These are phyloP conservation scores for Drosophila mojavensis DNA, from an alignment of 1,140 invertebrate species.

Conservation along the genomic window DNA sequence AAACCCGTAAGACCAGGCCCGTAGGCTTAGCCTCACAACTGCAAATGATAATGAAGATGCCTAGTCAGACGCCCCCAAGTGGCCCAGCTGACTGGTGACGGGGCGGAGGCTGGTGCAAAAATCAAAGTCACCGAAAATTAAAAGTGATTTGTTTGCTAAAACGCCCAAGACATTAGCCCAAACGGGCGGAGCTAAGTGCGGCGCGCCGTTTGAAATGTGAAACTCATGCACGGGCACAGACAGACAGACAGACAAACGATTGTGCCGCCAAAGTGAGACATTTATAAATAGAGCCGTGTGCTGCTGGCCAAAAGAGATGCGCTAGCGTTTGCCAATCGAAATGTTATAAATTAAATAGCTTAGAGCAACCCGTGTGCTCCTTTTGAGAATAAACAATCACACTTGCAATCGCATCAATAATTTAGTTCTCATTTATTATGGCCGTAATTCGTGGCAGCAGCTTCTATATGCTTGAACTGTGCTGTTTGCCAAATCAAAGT, in stretches of 20 bases:
- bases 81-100: neutral
- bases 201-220: conserved; percentile 70
- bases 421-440: conserved; percentile 26
- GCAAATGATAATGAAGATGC: conserved; percentile 74
- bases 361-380: neutral
- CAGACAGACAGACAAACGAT: neutral
- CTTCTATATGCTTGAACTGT: conserved; percentile 22
- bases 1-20: neutral
- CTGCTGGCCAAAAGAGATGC: conserved; percentile 16
- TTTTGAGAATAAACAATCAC: conserved; percentile 5
- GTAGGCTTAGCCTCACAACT: conserved; percentile 29
- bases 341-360: conserved; percentile 20
- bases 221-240: conserved; percentile 69
- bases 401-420: conserved; percentile 20
- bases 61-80: conserved; percentile 61
- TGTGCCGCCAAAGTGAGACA: conserved; percentile 54
- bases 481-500: conserved; percentile 45
- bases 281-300: conserved; percentile 68
- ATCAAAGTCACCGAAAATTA: conserved; percentile 82
- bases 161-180: conserved; percentile 67
- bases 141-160: conserved; percentile 82
- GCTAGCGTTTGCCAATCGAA: neutral
- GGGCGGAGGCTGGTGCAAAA: conserved; percentile 39
- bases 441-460: conserved; percentile 19
- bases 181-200: conserved; percentile 2